Conservation (phyloP, 2,888 invertebrate genomes). For the Timandra comae region DNA sequence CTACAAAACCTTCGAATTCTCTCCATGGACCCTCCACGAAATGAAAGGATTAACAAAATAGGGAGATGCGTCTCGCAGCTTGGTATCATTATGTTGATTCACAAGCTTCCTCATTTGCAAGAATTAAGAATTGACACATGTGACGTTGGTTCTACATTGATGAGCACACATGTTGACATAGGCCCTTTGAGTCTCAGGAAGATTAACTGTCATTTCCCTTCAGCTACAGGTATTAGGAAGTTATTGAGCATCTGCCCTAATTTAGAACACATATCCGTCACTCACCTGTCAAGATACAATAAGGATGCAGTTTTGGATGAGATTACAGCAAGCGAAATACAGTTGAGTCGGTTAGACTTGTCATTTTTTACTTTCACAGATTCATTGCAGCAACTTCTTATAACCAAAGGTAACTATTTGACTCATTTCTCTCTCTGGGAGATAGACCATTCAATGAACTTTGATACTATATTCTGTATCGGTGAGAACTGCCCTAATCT, state of each 20-base stretch:
- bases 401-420: conserved; percentile 56
- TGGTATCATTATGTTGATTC: conserved; percentile 60
- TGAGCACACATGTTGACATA: conserved; percentile 47
- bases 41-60: conserved; percentile 56
- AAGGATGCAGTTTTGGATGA: conserved; percentile 64
- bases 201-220: conserved; percentile 67
- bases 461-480: conserved; percentile 54
- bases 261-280: conserved; percentile 59
- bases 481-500: conserved; percentile 63
- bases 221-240: conserved; percentile 58
- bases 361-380: conserved; percentile 65
- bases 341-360: conserved; percentile 52
- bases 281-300: conserved; percentile 60
- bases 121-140: conserved; percentile 68
- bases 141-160: conserved; percentile 67
- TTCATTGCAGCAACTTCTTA: conserved; percentile 53
- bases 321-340: conserved; percentile 51
- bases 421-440: conserved; percentile 69
- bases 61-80: conserved; percentile 66
- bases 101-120: conserved; percentile 58
- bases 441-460: conserved; percentile 56
- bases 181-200: conserved; percentile 61
- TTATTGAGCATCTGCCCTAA: conserved; percentile 63
- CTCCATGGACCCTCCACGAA: conserved; percentile 67
- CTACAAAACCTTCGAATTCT: conserved; percentile 57